A percentile compares a stretch with the other conserved stretches of the same genome.
Conservation (phyloP, 2,113 vertebrate species). For the Myotis lucifugus region DNA sequence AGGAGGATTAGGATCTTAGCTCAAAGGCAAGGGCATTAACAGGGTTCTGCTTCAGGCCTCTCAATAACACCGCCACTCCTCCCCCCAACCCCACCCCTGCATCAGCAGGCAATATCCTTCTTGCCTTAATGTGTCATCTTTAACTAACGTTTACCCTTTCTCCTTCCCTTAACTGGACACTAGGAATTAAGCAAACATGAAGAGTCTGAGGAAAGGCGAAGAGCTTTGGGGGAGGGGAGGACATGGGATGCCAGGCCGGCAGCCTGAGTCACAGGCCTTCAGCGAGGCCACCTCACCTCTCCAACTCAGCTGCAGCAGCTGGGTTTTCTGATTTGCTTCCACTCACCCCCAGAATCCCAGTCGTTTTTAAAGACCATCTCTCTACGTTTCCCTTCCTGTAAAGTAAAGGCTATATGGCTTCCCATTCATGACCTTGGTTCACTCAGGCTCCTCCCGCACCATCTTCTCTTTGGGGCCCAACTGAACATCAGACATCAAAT, state of each 20-base stretch:
- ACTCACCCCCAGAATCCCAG: neutral
- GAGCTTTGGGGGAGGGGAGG: neutral
- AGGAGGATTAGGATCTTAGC: neutral
- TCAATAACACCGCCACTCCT: neutral
- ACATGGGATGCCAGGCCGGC: neutral
- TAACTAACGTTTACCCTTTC: neutral
- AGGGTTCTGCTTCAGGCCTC: neutral
- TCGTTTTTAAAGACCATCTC: neutral
- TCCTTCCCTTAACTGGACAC: neutral
- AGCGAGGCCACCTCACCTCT: neutral
- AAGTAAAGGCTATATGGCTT: neutral
- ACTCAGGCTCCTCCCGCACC: neutral
- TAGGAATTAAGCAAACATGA: slow-evolving; percentile 26
- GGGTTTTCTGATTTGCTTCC: neutral
- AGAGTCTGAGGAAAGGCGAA: slow-evolving; percentile 21
- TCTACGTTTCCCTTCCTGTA: neutral
- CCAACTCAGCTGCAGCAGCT: neutral
- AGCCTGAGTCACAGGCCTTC: slow-evolving; percentile 2
- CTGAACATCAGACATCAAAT: neutral
- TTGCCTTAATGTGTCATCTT: neutral
- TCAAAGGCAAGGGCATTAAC: too few relatives aligned
- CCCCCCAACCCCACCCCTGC: neutral
- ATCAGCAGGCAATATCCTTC: neutral
- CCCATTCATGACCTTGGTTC: neutral
- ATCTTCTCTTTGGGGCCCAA: neutral